phyloP scores from a whole-genome alignment of 2,888 invertebrate species.

The Glyphotaelius pellucidus region DNA sequence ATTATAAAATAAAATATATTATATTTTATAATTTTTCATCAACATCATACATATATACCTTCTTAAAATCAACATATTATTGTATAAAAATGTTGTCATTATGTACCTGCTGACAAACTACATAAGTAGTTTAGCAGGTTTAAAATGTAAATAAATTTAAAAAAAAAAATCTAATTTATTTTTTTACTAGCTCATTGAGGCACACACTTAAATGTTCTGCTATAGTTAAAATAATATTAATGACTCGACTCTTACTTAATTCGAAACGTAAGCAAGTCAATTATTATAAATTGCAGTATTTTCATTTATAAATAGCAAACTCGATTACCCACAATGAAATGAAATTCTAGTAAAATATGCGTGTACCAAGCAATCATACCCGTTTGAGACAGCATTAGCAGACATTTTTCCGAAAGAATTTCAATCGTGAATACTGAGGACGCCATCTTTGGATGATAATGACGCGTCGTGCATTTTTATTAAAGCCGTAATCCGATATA shows the following conservation, averaged over 20 bases:
- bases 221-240: neutral
- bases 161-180: too few relatives aligned
- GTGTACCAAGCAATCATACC: neutral
- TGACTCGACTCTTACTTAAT: neutral
- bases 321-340: neutral
- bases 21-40: too few relatives aligned
- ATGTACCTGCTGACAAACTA: too few relatives aligned
- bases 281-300: neutral
- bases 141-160: too few relatives aligned
- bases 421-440: neutral
- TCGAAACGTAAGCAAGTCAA: neutral
- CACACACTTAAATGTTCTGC: neutral
- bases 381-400: neutral
- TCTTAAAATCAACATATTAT: too few relatives aligned
- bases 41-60: too few relatives aligned
- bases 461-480: slow-evolving; percentile 12
- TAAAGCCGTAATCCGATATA: slow-evolving; percentile 35
- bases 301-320: neutral
- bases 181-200: neutral
- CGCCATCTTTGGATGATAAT: slow-evolving; percentile 6
- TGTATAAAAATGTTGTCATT: too few relatives aligned
- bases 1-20: too few relatives aligned
- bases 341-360: slow-evolving; percentile 7
- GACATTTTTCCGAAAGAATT: slow-evolving; percentile 10
- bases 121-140: too few relatives aligned